Evolutionary conservation across 2,888 invertebrate species (phyloP), one percentile per base, ranked within the genome.

Genomic region (Meteorus colon): DNA sequence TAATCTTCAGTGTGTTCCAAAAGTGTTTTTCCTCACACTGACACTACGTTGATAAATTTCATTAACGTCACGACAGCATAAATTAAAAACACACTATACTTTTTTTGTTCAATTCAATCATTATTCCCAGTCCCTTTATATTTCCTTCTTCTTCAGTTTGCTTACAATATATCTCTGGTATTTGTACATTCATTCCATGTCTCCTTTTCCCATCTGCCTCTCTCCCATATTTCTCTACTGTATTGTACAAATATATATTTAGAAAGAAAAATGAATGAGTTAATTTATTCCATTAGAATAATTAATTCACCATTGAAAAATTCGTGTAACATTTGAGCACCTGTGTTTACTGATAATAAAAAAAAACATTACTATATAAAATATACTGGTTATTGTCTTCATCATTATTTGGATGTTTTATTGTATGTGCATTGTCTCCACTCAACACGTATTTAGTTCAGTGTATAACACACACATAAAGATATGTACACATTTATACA

Each of bases 391-490:
- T 29, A 29, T 67, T 41, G 45, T 67, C 45, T 67, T 24, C 48
- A 67, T 67, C 45, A 67, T 16, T 16, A 48, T 48, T 48, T 51
- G 16, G 31, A 63, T 63, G 63, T 34, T 63, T 69, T 69, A 51
- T 51, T 69, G 19, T 68, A 48, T 55, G 19, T 45, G 60, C 24
- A 29, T 65, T 24, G 37, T 37, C 29, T 55, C 65, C 55, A 70
- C 41, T 69, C 31, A 60, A 51, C 75, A 73, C 68, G 71, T 76
- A 79, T 80, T 79, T 78, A 79, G 74, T 77, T 75, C 67, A 65
- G 63, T 45, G 70, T 71, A 65, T 16, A 75, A 72, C 34, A 68
- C 76, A 76, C 24, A 55, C 4, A 24, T 55, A 24, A 8, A 19
- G 1, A 19, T 55, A 10, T 41, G 41, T 12, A 41, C 41, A 41